Base-by-base conservation (phyloP, 1,140 invertebrate species). In the Solenopsis invicta region DNA sequence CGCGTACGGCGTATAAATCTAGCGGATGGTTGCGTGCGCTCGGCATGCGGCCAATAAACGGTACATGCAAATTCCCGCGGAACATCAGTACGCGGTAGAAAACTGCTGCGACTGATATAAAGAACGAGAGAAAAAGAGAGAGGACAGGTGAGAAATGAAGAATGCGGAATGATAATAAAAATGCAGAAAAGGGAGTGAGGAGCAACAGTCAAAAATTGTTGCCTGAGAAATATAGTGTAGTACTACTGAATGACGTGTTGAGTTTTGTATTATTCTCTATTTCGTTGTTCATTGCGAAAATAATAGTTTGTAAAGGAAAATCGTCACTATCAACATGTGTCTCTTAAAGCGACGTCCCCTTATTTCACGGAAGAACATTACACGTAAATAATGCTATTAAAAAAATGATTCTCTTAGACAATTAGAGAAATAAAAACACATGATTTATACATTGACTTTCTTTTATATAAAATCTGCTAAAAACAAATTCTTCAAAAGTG, bases 41-140 rank as follows among this genome's bases (percentile, higher is more conserved):
- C 82, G 86, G 78, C 72, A 82, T 64, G 66, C 61, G 64, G 81
- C 81, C 90, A 91, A 90, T 92, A 89, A 91, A 86, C 80, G 88
- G n/a, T 86, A 88, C 81, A 89, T 86, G 69, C 59, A 66, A 72
- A 85, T 48, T 78, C 10, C 12, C 16, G 21, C 5, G 71, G 82
- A 66, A 52, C 37, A 45, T 21, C 21, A 52, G 18, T 50, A 48
- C 9, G 18, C 41, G 29, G 8, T 37, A 54, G 21, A 72, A 72
- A 76, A 69, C n/a, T 41, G 34, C 62, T 54, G 61, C 29, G 45
- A 45, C 78, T 41, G 29, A 85, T 59, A 76, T 37, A 52, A 52
- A 74, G 12, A 74, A 9, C 29, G 18, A 13, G 9, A 54, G 48
- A 72, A 21, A 61, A 10, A 54, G 10, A n/a, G 18, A 56, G 34